Percentiles rank a stretch among this genome's conserved stretches.
Evolutionary conservation across 1,140 invertebrate genomes (phyloP).

Genomic region (Trichonephila clavata): DNA sequence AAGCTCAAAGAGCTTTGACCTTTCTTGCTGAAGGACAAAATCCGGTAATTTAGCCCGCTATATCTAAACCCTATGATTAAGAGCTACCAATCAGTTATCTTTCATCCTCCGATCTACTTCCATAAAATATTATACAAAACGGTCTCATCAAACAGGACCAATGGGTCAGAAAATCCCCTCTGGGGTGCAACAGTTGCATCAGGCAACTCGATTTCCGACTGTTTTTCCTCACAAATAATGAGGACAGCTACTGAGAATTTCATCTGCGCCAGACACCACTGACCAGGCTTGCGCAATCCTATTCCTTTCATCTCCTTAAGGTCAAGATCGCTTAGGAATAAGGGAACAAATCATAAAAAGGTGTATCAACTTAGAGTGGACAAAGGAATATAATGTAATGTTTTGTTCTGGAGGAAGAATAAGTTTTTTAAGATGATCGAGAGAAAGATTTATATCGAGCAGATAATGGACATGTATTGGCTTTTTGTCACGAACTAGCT

Average conservation of each 20-base stretch:
- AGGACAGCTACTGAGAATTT: conserved; percentile 27
- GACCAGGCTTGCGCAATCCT: background rate
- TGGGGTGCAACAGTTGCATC: background rate
- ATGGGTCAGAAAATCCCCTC: conserved; percentile 64
- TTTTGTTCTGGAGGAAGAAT: conserved; percentile 5
- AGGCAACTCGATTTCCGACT: background rate
- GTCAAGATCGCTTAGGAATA: conserved; percentile 23
- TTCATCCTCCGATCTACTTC: conserved; percentile 56
- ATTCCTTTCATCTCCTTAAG: conserved; percentile 23
- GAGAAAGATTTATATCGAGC: background rate
- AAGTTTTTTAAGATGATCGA: background rate
- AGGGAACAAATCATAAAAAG: conserved; percentile 6
- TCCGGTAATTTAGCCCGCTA: background rate
- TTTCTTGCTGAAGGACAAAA: background rate
- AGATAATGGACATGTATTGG: background rate
- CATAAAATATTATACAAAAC: conserved; percentile 7
- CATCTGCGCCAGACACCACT: background rate
- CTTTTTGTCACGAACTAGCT: background rate
- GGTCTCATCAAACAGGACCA: conserved; percentile 62
- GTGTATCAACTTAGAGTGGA: background rate
- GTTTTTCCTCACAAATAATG: conserved; percentile 31
- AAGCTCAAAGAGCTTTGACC: background rate
- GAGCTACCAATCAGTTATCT: background rate
- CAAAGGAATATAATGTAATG: conserved; percentile 25
- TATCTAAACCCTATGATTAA: background rate